Conservation (phyloP, 1,140 invertebrate genomes). For the Camponotus pennsylvanicus region DNA sequence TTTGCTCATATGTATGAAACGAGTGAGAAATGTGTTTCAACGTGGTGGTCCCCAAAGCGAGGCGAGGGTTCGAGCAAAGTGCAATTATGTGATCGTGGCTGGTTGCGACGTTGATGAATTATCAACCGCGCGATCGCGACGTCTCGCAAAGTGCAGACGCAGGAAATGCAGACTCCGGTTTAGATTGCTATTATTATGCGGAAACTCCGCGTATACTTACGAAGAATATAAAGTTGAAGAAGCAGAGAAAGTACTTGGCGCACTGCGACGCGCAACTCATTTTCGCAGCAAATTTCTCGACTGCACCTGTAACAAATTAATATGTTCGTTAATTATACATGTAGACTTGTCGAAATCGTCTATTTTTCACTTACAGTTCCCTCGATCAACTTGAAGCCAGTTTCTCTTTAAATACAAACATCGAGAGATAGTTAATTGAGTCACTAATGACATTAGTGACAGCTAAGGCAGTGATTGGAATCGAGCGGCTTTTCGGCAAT, state of each 20-base stretch:
- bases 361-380: neutral
- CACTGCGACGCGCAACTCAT: conserved; percentile 88
- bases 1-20: neutral
- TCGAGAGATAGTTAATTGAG: neutral
- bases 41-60: neutral
- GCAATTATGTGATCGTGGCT: neutral
- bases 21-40: neutral
- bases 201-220: conserved; percentile 87
- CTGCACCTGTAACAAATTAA: conserved; percentile 76
- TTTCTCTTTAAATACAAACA: neutral
- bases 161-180: neutral
- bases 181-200: neutral
- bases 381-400: neutral
- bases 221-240: conserved; percentile 92
- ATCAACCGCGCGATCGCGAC: neutral
- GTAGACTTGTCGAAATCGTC: neutral
- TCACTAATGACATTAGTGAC: neutral
- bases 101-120: conserved; percentile 13
- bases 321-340: conserved; percentile 33
- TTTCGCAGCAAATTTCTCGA: conserved; percentile 59
- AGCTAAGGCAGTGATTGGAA: neutral
- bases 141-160: conserved; percentile 6
- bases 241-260: conserved; percentile 91
- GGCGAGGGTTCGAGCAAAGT: neutral
- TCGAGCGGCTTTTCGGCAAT: neutral